These are phyloP conservation scores for Apamea anceps DNA, from an alignment of 2,888 invertebrate genomes.

Conservation along the genomic window DNA sequence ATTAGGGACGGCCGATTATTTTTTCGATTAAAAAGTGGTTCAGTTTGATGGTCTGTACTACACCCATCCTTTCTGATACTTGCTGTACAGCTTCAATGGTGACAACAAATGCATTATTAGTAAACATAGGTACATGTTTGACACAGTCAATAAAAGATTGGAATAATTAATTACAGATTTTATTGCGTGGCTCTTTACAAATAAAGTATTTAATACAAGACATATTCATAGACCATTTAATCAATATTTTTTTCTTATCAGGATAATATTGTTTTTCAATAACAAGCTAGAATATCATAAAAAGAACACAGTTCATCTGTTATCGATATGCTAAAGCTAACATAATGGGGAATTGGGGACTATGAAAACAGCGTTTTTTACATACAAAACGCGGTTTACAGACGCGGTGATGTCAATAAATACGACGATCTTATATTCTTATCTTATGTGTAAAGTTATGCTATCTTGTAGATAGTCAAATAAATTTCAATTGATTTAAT, in stretches of 20 bases:
- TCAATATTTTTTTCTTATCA: neutral
- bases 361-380: neutral
- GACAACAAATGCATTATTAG: neutral
- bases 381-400: neutral
- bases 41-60: neutral
- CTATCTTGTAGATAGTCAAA: neutral
- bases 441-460: neutral
- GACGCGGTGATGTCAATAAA: neutral
- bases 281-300: neutral
- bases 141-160: conserved; percentile 26
- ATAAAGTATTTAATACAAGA: conserved; percentile 13
- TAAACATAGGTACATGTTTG: neutral
- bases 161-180: conserved; percentile 23
- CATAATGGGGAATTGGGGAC: neutral
- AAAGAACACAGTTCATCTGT: neutral
- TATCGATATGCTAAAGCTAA: neutral
- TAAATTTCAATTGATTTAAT: neutral
- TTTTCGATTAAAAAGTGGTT: neutral
- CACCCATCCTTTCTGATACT: neutral
- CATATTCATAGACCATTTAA: neutral
- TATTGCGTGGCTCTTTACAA: conserved; percentile 31
- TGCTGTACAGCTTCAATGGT: neutral
- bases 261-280: neutral
- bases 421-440: neutral
- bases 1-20: neutral